These are phyloP conservation scores for Leptothorax acervorum DNA, from an alignment of 2,888 invertebrate genomes.

Conservation along the genomic window DNA sequence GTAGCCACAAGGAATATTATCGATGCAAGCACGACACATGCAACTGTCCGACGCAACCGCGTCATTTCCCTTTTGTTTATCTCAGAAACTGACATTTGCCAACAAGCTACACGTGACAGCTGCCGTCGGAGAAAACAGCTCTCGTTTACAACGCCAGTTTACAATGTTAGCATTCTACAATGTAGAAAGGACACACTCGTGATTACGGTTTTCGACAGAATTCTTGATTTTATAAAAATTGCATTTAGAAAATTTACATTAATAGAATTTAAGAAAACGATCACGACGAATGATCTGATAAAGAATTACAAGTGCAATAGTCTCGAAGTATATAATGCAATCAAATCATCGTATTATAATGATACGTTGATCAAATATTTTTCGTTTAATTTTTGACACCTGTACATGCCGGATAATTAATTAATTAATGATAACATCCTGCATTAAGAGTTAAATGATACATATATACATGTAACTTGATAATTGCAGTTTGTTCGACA, in stretches of 20 bases:
- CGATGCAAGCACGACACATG: conserved; percentile 7
- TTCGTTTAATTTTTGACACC: not conserved
- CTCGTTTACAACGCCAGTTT: conserved; percentile 19
- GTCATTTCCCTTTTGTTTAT: conserved; percentile 49
- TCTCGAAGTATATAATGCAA: not conserved
- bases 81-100: conserved; percentile 43
- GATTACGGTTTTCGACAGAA: not conserved
- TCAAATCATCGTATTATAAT: not conserved
- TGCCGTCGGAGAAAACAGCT: conserved; percentile 32
- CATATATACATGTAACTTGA: not conserved
- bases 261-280: not conserved
- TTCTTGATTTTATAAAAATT: not conserved
- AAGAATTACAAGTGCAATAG: not conserved
- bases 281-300: no score
- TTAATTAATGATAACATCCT: not conserved
- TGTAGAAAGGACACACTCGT: not conserved
- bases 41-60: conserved; percentile 44
- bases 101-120: conserved; percentile 39
- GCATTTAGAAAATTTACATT: not conserved
- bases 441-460: not conserved
- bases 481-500: conserved; percentile 5
- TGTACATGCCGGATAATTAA: not conserved
- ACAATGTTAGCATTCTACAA: not conserved
- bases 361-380: not conserved
- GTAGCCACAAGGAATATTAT: conserved; percentile 19